Evolutionary conservation across 2,113 vertebrate species (phyloP), one percentile per base, ranked within the genome.

Genomic region (Scomber japonicus): DNA sequence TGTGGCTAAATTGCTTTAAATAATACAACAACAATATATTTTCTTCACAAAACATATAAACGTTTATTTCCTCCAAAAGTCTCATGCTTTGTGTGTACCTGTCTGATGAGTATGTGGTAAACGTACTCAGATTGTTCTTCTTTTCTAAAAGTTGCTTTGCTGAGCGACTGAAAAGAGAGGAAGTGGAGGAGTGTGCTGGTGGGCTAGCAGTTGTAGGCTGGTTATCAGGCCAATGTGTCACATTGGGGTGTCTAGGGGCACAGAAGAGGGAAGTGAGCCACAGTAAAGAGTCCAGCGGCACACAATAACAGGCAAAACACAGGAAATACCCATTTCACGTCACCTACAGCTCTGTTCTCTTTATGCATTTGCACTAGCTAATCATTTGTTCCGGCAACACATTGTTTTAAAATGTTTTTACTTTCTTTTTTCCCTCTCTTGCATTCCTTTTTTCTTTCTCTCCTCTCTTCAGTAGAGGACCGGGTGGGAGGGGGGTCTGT

Each of bases 181-280:
- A 88, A 90, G 83, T 17, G 44, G 78, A 81, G 73, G 68, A 88
- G 87, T 80, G 73, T 24, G 78, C 67, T 66, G 62, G 55, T 72
- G 73, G 84, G 82, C 77, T 4, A 61, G 81, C 68, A 71, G 76
- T 78, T 73, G 68, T 81, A 65, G 86, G 78, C 75, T 89, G 74
- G 78, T 72, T 84, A 89, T 90, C 85, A 57, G 90, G 84, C 91
- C 91, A 90, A 75, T 81, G 90, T 88, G 87, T 92, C 92, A 91
- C 86, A 67, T 57, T 69, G 70, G 88, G 83, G 86, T 82, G 84
- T 90, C 83, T 79, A 79, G 92, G 90, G 87, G 80, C 86, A 89
- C 84, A 73, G 80, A 89, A 94, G 73, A 80, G 85, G 92, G 90
- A 95, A 94, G 81, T 93, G 89, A 88, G 79, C 72, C 21, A 16